Conservation (phyloP, 1,140 invertebrate genomes). For the Hesperophylax magnus region DNA sequence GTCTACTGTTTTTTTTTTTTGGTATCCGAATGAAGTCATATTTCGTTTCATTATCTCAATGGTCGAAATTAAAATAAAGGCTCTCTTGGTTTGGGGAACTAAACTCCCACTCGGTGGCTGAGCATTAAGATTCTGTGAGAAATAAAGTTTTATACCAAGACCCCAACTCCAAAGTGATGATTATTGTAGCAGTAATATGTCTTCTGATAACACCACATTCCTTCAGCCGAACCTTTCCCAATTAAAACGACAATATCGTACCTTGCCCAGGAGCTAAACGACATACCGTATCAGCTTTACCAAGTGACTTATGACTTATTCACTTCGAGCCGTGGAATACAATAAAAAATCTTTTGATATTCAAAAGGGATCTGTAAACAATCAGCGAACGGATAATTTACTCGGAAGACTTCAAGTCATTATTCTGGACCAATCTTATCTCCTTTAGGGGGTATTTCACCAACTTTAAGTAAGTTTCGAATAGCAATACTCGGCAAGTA, state of each 20-base stretch:
- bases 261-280: background rate
- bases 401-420: conserved; percentile 41
- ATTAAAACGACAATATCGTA: conserved; percentile 39
- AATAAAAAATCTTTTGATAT: conserved; percentile 40
- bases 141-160: conserved; percentile 37
- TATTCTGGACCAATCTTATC: conserved; percentile 49
- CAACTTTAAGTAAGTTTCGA: too few species aligned
- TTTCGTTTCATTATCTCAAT: conserved; percentile 15
- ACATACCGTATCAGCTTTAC: background rate
- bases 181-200: conserved; percentile 52
- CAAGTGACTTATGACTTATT: background rate
- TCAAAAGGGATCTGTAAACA: conserved; percentile 30
- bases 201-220: conserved; percentile 51
- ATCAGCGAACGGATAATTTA: conserved; percentile 50
- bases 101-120: conserved; percentile 27
- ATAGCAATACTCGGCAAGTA: too few species aligned
- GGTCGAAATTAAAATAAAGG: conserved; percentile 9
- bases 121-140: conserved; percentile 35
- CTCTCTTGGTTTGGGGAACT: background rate
- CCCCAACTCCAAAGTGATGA: conserved; percentile 44
- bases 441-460: too few species aligned
- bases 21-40: background rate
- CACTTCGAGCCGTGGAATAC: background rate
- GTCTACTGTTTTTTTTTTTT: too few species aligned
- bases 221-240: conserved; percentile 24